Base-by-base conservation (phyloP, 2,888 invertebrate genomes). In the Andrena marginata region DNA sequence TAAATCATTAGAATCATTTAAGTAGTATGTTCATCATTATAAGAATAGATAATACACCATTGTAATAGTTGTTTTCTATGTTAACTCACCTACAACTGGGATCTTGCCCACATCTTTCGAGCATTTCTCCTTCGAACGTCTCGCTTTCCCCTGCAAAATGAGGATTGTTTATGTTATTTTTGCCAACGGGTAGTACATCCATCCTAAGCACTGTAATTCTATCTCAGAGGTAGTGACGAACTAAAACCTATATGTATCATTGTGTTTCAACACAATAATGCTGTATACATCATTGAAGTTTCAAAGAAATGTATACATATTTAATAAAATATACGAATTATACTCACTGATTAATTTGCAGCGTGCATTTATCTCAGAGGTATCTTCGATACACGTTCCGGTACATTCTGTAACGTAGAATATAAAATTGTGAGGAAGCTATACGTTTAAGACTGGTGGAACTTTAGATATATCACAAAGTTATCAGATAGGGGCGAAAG, bases 401-500 rank as follows among this genome's bases (percentile, higher is more conserved):
- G 42, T 56, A 13, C 1, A 26, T 56, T 56, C 56, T 56, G 56
- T 10, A 56, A 56, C 42, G 26, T 54, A 23, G 20, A 26, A 26
- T 3, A 56, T 26, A 26, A 23, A 56, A 56, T 26, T 56, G 23
- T 42, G 13, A 42, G 1, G 42, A 42, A 16, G 13, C 13, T 16
- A 16, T 42, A 16, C 42, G 16, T 42, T 42, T 42, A 42, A 42
- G 4, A 16, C 16, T 16, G 42, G 4, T 13, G 42, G 16, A 42
- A 42, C 5, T 42, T 42, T 5, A 42, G 42, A 16, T 13, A 42
- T 16, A 42, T 16, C 42, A 51, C 20, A n/a, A 64, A 49, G 1
- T 26, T 49, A 42, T 95, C 95, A 95, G 95, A 94, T 95, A 95
- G 95, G 95, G 94, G 92, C 92, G 92, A 93, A 94, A 93, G 91